Base-by-base conservation (phyloP, 2,797 vertebrate species). In the Novumbra hubbsi region DNA sequence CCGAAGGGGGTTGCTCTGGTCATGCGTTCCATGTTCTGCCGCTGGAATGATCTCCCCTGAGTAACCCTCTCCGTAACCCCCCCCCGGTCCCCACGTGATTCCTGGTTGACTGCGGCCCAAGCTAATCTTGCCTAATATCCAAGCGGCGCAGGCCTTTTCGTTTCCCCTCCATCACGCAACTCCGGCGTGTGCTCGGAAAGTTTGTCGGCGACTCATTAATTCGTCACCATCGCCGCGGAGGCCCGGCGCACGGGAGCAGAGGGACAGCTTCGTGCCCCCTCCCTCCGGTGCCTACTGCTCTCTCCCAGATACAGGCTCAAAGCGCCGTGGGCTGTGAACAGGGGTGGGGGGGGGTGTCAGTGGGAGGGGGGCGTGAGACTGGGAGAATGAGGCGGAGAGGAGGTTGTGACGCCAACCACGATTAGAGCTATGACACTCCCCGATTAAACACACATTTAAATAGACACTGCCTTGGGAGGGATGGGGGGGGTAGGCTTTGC, bases 121-220 rank as follows among this genome's bases (percentile, higher is more conserved):
- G n/a, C 83, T 78, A 66, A 71, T 70, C 62, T 78, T 68, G 30
- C 78, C 81, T 78, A 64, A 30, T 87, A 81, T 81, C 77, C 66
- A 62, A 86, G 76, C 66, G 64, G 85, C 81, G 76, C 74, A 74
- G 17, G 69, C 75, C 45, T 55, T 7, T 69, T 32, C 55, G 71
- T 38, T 62, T 24, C 65, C 69, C 55, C 73, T 68, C 28, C 5
- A 45, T 66, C 21, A 21, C 15, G 28, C 30, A 7, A 81, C 80
- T 78, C 68, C 41, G 70, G 67, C 38, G 28, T 8, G 24, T 48
- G 32, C 68, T 28, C 21, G 3, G 11, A 70, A 70, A 32, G 76
- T 88, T 87, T 86, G 86, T 86, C 83, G 78, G 80, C 71, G 81
- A 81, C 88, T 89, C 76, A 88, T 88, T 85, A 88, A 87, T 89